Conservation (phyloP, 2,888 invertebrate genomes). For the Leucophora obtusa region DNA sequence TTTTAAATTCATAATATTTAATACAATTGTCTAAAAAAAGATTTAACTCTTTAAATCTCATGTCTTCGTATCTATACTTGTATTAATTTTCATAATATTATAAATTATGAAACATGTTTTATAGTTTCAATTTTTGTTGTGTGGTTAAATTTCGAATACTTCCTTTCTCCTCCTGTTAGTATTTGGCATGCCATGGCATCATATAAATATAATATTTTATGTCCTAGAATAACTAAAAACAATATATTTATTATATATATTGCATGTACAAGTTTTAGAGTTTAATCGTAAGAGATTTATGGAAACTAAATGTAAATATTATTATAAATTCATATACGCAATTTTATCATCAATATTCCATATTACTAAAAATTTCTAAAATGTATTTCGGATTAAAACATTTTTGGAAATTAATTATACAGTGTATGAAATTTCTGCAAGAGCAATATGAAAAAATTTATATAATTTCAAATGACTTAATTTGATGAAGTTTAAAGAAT, state of each 20-base stretch:
- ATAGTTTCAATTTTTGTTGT: constrained; percentile 44
- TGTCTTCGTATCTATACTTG: not conserved
- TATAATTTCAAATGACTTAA: no score
- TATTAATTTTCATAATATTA: constrained; percentile 21
- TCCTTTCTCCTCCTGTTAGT: not conserved
- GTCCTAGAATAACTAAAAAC: not conserved
- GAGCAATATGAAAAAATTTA: no score
- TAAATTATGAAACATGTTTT: constrained; percentile 35
- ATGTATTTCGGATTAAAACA: constrained; percentile 16
- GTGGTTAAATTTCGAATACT: constrained; percentile 2
- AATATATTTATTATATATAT: not conserved
- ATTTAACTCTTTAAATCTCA: not conserved
- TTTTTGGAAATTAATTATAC: constrained; percentile 18
- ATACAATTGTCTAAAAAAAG: not conserved
- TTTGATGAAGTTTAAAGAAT: no score
- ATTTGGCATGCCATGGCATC: not conserved
- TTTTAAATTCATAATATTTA: no score
- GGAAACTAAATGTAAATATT: constrained; percentile 29
- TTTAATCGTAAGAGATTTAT: constrained; percentile 24
- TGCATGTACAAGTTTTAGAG: not conserved
- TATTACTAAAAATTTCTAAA: not conserved
- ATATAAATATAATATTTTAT: not conserved
- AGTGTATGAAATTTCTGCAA: not conserved
- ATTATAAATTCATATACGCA: constrained; percentile 19
- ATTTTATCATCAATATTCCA: constrained; percentile 17